Percentiles rank a stretch among this genome's conserved stretches.
phyloP scores from a whole-genome alignment of 2,888 invertebrate species.

The Acrocyrtus sp. region DNA sequence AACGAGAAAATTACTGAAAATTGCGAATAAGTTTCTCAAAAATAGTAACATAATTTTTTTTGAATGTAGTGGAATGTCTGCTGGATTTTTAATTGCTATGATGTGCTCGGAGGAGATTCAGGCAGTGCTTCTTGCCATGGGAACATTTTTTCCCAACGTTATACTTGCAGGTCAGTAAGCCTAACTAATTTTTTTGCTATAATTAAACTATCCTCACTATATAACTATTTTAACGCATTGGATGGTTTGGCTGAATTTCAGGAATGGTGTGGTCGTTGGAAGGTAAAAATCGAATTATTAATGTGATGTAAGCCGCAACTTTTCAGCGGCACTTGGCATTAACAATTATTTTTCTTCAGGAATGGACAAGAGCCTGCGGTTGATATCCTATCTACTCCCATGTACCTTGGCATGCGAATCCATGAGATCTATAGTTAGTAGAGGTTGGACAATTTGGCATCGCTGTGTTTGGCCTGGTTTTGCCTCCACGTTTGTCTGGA shows the following conservation, averaged over 20 bases:
- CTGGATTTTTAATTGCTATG: constrained; percentile 89
- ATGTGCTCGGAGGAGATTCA: constrained; percentile 90
- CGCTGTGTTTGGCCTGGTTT: constrained; percentile 50
- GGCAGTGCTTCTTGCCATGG: constrained; percentile 76
- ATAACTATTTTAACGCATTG: neutral
- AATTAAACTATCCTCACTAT: neutral
- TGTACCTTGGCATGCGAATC: constrained; percentile 49
- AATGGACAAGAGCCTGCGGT: constrained; percentile 78
- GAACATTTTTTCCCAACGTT: constrained; percentile 51
- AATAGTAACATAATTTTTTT: too few species aligned
- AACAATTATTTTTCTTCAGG: too few species aligned
- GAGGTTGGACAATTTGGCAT: constrained; percentile 42
- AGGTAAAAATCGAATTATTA: too few species aligned
- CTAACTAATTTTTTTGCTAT: too few species aligned
- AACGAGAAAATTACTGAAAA: constrained; percentile 98
- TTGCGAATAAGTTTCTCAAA: too few species aligned
- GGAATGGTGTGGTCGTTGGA: constrained; percentile 49
- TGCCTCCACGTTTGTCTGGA: constrained; percentile 38
- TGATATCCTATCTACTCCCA: constrained; percentile 69
- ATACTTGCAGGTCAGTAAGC: constrained; percentile 33
- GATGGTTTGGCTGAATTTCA: constrained; percentile 71
- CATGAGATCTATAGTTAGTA: constrained; percentile 46
- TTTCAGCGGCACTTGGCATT: too few species aligned
- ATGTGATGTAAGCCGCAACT: too few species aligned
- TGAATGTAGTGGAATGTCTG: constrained; percentile 47